Evolutionary conservation across 2,113 vertebrate genomes (phyloP).

Genomic region (Otolemur garnettii): DNA sequence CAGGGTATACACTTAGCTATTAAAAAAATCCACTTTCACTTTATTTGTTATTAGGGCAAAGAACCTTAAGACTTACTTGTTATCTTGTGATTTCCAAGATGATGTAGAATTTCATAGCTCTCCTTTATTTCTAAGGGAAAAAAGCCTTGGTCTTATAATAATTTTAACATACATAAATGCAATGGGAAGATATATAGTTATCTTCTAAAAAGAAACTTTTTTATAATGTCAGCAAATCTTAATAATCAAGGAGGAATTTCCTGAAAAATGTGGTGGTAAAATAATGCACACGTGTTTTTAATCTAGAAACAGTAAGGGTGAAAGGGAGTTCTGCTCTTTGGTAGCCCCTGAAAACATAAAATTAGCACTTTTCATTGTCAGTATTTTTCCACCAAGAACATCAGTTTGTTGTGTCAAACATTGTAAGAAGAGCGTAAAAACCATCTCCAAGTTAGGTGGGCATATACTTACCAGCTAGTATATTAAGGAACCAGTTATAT

Average conservation of each 20-base stretch:
- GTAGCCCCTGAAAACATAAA: conserved; percentile 3
- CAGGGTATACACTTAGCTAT: not conserved
- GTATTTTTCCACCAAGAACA: conserved; percentile 22
- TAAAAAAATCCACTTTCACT: not conserved
- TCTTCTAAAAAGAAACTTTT: conserved; percentile 10
- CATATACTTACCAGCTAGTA: not conserved
- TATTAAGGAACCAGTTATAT: not conserved
- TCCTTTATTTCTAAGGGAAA: conserved; percentile 12
- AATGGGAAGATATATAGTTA: not conserved
- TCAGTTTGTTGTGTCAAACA: conserved; percentile 22
- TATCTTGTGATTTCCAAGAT: not conserved
- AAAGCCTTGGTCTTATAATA: not conserved
- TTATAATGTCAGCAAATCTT: conserved; percentile 43
- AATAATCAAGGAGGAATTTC: conserved; percentile 9
- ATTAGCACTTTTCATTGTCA: not conserved
- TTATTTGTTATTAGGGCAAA: not conserved
- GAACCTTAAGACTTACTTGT: not conserved
- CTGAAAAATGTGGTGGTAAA: conserved; percentile 38
- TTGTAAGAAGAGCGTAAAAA: not conserved
- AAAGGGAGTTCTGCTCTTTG: not conserved
- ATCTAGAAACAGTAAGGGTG: not conserved
- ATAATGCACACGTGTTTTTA: not conserved
- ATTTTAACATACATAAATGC: conserved; percentile 27
- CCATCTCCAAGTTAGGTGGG: not conserved
- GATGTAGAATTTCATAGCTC: not conserved